Evolutionary conservation across 2,113 vertebrate species (phyloP).

Genomic region (Gyps fulvus): DNA sequence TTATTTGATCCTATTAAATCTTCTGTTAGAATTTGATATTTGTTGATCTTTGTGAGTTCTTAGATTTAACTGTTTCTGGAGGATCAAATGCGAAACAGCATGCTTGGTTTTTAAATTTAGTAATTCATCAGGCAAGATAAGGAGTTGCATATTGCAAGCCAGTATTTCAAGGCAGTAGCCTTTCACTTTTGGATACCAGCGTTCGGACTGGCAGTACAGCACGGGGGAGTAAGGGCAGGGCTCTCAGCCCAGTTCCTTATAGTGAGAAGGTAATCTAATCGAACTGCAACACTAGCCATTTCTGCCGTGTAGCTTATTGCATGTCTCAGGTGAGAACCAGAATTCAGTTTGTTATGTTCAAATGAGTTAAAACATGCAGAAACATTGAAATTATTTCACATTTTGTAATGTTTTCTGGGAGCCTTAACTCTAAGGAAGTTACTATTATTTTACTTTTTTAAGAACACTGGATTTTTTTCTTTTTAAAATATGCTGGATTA

Average conservation of each 20-base stretch:
- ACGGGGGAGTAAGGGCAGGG: neutral
- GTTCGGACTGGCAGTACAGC: neutral
- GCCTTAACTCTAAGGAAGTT: neutral
- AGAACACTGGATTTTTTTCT: neutral
- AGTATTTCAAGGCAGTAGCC: neutral
- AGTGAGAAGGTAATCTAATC: neutral
- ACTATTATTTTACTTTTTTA: neutral
- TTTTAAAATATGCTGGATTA: neutral
- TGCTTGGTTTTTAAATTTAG: neutral
- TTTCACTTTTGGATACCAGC: neutral
- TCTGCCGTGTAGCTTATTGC: neutral
- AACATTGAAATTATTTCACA: neutral
- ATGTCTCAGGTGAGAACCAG: neutral
- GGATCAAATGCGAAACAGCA: neutral
- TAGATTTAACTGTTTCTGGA: neutral
- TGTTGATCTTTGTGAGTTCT: neutral
- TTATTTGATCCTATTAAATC: neutral
- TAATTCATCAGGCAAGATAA: neutral
- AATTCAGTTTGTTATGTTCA: neutral
- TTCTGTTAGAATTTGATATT: neutral
- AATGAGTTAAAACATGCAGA: neutral
- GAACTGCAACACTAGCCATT: neutral
- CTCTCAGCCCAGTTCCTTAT: neutral
- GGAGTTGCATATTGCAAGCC: neutral
- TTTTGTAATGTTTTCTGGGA: neutral